These are phyloP conservation scores for Drosophila melanica DNA, from an alignment of 1,140 invertebrate species.

Conservation along the genomic window DNA sequence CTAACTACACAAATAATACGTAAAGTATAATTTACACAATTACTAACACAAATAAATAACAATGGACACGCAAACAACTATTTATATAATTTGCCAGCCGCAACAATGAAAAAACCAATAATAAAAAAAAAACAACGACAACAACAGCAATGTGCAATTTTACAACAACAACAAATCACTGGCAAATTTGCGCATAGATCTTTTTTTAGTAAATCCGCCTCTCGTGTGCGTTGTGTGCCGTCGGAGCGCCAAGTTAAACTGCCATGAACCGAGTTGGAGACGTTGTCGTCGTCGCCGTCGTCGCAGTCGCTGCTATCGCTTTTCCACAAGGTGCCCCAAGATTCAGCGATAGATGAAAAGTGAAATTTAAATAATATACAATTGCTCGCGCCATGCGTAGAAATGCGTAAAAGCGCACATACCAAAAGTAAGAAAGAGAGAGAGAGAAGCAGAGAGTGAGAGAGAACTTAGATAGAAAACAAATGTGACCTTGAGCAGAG, in stretches of 20 bases:
- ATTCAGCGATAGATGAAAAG: constrained; percentile 45
- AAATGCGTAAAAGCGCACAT: constrained; percentile 21
- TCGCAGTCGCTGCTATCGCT: constrained; percentile 45
- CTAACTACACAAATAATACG: constrained; percentile 62
- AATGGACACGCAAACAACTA: constrained; percentile 46
- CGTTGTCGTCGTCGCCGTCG: constrained; percentile 19
- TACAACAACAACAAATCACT: constrained; percentile 44
- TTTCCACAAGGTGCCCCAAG: constrained; percentile 65
- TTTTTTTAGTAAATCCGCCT: constrained; percentile 20
- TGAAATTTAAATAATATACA: constrained; percentile 60
- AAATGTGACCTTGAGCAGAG: constrained; percentile 26
- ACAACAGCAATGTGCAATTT: constrained; percentile 28
- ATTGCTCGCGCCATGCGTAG: constrained; percentile 33
- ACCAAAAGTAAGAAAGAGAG: not conserved
- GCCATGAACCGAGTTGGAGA: constrained; percentile 66
- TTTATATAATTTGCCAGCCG: constrained; percentile 62
- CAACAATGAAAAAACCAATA: constrained; percentile 16
- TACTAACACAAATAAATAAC: constrained; percentile 17
- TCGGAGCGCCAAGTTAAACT: constrained; percentile 66
- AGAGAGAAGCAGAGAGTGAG: constrained; percentile 1
- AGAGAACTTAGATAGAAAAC: constrained; percentile 10
- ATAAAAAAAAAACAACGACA: constrained; percentile 47
- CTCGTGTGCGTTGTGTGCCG: constrained; percentile 52
- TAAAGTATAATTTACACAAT: constrained; percentile 63
- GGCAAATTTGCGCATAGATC: constrained; percentile 20